Evolutionary conservation across 64 coral and sea anemone species (phyloP).

Genomic region (Porites lutea): DNA sequence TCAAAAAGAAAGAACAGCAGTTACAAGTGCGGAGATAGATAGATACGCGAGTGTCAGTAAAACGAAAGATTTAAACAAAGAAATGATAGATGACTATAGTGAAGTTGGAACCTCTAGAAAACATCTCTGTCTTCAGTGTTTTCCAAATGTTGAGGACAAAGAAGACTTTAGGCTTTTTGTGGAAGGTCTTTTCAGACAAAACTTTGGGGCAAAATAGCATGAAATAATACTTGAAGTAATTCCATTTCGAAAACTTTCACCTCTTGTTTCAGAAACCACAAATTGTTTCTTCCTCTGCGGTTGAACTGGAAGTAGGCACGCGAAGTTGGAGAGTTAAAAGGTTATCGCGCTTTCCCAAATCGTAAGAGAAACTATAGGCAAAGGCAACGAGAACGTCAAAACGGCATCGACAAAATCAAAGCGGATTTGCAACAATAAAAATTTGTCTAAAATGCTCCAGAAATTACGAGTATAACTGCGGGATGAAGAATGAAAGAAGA

Average conservation of each 20-base stretch:
- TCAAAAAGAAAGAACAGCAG: background rate
- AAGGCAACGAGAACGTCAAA: no score
- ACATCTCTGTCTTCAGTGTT: conserved; percentile 9
- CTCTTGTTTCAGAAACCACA: no score
- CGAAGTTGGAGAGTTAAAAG: background rate
- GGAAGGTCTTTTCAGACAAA: conserved; percentile 1
- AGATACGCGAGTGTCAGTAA: background rate
- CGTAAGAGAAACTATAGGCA: no score
- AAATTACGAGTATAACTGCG: no score
- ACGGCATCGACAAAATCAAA: no score
- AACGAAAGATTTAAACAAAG: background rate
- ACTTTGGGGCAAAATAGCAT: background rate
- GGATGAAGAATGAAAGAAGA: no score
- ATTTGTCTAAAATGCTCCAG: no score
- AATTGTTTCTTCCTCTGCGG: background rate
- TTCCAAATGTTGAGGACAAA: conserved; percentile 35
- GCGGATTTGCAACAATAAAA: no score
- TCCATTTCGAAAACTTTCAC: no score
- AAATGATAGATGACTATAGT: no score
- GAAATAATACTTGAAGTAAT: no score
- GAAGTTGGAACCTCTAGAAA: background rate
- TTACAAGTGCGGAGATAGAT: background rate
- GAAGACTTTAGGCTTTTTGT: conserved; percentile 21
- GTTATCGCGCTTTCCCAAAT: no score
- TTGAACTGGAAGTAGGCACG: background rate